These are phyloP conservation scores for Dendrocopos noguchii DNA, from an alignment of 2,113 vertebrate species.

Conservation along the genomic window DNA sequence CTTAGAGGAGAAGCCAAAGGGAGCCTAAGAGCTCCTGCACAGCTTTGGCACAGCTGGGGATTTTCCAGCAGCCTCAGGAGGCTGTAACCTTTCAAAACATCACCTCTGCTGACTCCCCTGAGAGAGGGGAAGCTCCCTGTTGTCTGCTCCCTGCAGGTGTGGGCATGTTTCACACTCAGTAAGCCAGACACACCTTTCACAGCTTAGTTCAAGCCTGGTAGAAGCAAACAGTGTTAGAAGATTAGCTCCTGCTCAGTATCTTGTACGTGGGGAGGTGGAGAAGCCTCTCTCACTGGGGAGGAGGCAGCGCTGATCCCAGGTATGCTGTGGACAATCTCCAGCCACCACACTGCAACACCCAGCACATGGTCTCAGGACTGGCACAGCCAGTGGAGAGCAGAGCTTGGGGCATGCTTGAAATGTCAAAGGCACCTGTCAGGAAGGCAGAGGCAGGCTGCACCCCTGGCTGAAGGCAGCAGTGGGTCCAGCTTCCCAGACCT, in stretches of 20 bases:
- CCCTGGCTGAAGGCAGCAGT: rapidly evolving
- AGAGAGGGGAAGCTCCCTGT: not conserved
- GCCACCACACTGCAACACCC: not conserved
- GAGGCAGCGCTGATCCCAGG: not conserved
- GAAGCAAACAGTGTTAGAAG: not conserved
- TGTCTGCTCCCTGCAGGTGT: not conserved
- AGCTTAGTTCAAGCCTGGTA: not conserved
- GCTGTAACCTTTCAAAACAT: not conserved
- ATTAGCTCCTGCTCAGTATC: not conserved
- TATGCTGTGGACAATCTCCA: rapidly evolving
- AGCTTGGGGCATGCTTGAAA: not conserved
- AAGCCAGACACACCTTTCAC: not conserved
- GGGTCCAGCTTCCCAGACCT: rapidly evolving
- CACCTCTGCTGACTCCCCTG: not conserved
- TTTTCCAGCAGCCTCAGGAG: not conserved
- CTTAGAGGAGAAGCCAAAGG: not conserved
- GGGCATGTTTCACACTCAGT: rapidly evolving
- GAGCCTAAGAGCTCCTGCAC: not conserved
- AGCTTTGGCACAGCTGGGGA: not conserved
- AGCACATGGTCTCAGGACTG: rapidly evolving
- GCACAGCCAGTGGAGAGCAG: not conserved
- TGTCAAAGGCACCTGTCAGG: rapidly evolving
- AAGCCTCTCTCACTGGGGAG: not conserved
- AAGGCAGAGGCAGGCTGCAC: not conserved
- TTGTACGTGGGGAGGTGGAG: rapidly evolving